Conservation (phyloP, 2,797 vertebrate genomes). For the Macropodus opercularis region DNA sequence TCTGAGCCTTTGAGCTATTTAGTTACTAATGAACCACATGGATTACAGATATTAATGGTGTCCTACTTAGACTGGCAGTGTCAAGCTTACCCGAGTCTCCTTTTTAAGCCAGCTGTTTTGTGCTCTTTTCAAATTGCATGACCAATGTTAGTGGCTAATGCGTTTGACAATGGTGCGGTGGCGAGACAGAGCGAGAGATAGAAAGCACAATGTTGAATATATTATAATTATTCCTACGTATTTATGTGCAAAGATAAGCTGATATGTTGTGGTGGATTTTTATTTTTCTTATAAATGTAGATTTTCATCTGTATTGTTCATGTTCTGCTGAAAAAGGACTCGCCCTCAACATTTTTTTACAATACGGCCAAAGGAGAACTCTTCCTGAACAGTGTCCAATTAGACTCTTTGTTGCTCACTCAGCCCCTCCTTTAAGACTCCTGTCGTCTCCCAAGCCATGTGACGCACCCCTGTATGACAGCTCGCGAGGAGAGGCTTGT, state of each 20-base stretch:
- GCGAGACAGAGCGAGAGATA: slow-evolving; percentile 50
- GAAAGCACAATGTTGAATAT: slow-evolving; percentile 80
- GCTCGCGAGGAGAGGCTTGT: slow-evolving; percentile 44
- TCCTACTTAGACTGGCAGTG: slow-evolving; percentile 27
- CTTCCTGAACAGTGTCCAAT: slow-evolving; percentile 53
- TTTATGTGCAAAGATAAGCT: slow-evolving; percentile 86
- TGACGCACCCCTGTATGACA: slow-evolving; percentile 54
- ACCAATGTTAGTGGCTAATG: slow-evolving; percentile 64
- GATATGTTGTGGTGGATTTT: slow-evolving; percentile 79
- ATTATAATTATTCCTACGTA: slow-evolving; percentile 76
- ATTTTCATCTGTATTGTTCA: slow-evolving; percentile 73
- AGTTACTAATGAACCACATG: slow-evolving; percentile 13
- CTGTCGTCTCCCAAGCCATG: slow-evolving; percentile 59
- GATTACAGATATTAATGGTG: not conserved
- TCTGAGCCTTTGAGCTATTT: not conserved
- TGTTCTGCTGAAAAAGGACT: slow-evolving; percentile 69
- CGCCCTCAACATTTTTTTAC: slow-evolving; percentile 46
- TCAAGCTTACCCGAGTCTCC: slow-evolving; percentile 56
- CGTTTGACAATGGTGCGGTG: slow-evolving; percentile 65
- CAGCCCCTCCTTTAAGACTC: slow-evolving; percentile 44
- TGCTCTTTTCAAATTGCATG: slow-evolving; percentile 74
- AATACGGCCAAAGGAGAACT: slow-evolving; percentile 40
- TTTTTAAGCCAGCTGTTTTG: slow-evolving; percentile 64
- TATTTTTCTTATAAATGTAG: slow-evolving; percentile 76
- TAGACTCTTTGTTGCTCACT: slow-evolving; percentile 52